Conservation (phyloP, 2,797 vertebrate species). For the Dromococcyx pavoninus region DNA sequence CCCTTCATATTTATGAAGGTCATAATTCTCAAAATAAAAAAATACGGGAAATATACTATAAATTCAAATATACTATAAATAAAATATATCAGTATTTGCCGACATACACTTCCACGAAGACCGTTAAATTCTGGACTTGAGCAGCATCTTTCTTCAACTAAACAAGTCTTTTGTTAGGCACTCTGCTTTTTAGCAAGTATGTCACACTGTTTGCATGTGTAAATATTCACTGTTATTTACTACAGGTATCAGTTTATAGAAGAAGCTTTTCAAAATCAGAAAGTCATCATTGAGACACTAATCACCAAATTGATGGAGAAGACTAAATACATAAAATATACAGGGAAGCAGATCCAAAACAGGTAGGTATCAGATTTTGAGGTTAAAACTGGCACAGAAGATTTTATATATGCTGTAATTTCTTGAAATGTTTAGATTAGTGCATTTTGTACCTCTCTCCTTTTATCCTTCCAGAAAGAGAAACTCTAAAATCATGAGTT, state of each 20-base stretch:
- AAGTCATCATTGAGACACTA: constrained; percentile 92
- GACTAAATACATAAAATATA: constrained; percentile 92
- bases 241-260: constrained; percentile 95
- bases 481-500: not conserved
- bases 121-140: not conserved
- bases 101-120: not conserved
- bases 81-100: not conserved
- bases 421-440: not conserved
- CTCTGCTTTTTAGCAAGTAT: not conserved
- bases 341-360: constrained; percentile 89
- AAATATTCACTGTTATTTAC: constrained; percentile 12
- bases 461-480: not conserved
- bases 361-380: constrained; percentile 78
- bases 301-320: constrained; percentile 96
- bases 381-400: not conserved
- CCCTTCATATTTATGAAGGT: not conserved
- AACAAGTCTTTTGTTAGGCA: not conserved
- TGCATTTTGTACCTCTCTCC: not conserved
- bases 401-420: not conserved
- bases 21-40: not conserved
- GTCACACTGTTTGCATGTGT: not conserved
- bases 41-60: not conserved
- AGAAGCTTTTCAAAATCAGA: constrained; percentile 97
- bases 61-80: not conserved
- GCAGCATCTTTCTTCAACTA: not conserved